A percentile compares a stretch with the other conserved stretches of the same genome.
phyloP scores from a whole-genome alignment of 2,888 invertebrate species.

The Ochropleura leucogaster region DNA sequence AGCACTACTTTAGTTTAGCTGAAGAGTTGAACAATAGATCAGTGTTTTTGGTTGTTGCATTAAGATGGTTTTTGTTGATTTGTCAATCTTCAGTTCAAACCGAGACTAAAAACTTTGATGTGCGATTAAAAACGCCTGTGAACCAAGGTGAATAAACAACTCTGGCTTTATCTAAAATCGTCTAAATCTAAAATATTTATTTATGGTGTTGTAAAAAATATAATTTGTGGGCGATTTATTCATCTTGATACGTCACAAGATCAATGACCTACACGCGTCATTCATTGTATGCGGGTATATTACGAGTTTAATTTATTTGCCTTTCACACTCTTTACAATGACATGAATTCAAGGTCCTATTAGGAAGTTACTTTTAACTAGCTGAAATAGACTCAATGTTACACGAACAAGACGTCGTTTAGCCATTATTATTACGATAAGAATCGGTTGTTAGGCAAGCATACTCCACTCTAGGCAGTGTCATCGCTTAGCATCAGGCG shows the following conservation, averaged over 20 bases:
- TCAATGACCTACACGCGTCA: slow-evolving; percentile 35
- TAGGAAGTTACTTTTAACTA: background rate
- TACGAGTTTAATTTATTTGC: slow-evolving; percentile 32
- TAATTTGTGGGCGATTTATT: background rate
- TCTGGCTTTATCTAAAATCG: background rate
- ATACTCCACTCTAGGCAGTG: no score
- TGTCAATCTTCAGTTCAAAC: background rate
- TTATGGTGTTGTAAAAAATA: background rate
- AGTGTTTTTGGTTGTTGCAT: background rate
- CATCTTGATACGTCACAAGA: slow-evolving; percentile 11
- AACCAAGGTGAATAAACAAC: background rate
- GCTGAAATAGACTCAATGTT: background rate
- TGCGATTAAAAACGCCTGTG: background rate
- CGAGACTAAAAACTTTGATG: background rate
- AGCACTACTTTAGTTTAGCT: background rate
- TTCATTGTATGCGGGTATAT: slow-evolving; percentile 18
- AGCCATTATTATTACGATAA: no score
- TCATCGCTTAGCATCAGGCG: no score
- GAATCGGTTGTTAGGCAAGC: no score
- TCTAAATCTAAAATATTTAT: background rate
- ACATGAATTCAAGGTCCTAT: slow-evolving; percentile 8
- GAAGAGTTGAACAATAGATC: background rate
- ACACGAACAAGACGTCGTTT: background rate
- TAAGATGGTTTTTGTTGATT: background rate
- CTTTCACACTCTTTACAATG: slow-evolving; percentile 14